Conservation (phyloP, 2,797 vertebrate species). For the Enoplosus armatus region DNA sequence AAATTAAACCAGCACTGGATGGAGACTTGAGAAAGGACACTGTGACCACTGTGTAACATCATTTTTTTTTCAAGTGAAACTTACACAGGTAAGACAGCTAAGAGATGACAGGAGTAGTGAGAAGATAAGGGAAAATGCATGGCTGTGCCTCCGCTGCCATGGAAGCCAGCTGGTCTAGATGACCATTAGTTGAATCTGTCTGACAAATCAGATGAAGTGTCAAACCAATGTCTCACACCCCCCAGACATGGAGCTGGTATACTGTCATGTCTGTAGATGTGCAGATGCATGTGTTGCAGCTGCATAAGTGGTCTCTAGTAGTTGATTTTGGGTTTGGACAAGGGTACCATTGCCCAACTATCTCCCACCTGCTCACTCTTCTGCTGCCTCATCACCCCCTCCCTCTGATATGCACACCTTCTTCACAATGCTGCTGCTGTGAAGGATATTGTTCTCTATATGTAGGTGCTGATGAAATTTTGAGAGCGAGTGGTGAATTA, state of each 20-base stretch:
- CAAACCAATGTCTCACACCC: conserved; percentile 24
- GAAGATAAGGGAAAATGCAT: neutral
- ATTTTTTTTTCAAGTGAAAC: neutral
- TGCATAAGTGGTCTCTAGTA: conserved; percentile 22
- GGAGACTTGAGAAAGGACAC: neutral
- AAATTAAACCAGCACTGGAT: neutral
- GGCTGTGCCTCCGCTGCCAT: neutral
- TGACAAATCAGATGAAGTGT: conserved; percentile 38
- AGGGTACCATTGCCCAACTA: conserved; percentile 31
- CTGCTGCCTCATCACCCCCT: conserved; percentile 50
- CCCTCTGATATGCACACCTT: conserved; percentile 4
- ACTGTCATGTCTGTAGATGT: conserved; percentile 6
- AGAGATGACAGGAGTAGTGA: neutral
- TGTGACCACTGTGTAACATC: too few relatives aligned
- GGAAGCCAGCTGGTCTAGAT: conserved; percentile 13
- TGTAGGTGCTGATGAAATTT: conserved; percentile 82
- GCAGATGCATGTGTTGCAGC: conserved; percentile 28
- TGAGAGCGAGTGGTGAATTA: conserved; percentile 82
- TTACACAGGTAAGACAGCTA: neutral
- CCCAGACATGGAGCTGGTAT: neutral
- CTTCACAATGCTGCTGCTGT: conserved; percentile 34
- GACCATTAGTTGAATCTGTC: conserved; percentile 31
- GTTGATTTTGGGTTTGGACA: conserved; percentile 31
- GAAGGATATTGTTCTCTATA: conserved; percentile 74
- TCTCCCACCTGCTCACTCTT: conserved; percentile 52